Evolutionary conservation across 2,797 vertebrate genomes (phyloP), one percentile per base, ranked within the genome.

Genomic region (Scleropages formosus): DNA sequence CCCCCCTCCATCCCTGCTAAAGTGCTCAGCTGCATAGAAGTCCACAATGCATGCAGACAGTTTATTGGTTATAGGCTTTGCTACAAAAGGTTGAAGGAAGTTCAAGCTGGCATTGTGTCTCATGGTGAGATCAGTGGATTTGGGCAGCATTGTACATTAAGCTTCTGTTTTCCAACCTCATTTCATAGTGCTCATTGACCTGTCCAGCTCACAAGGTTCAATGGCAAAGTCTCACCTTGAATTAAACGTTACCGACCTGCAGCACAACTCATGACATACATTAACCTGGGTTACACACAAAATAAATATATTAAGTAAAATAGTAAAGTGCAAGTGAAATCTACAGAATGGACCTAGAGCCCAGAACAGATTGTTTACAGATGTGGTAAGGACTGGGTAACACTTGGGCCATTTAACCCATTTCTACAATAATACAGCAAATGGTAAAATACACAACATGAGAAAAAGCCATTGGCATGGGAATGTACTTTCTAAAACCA

Each of bases 401-500:
- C 22, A 31, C 11, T n/a, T 0, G 56, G 13, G 20, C 53, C 7
- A 47, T 10, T 60, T 20, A 31, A 51, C 24, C 31, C 39, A 22
- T 9, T 49, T 73, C 39, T 61, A 0, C 72, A 22, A 18, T 20
- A n/a, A 46, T 27, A 20, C 56, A 39, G 70, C 12, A n/a, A 62
- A 82, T 85, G 79, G 85, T 46, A 12, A 13, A 82, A 84, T 73
- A 83, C 78, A 80, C 78, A 82, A 77, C 76, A 64, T 68, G 84
- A 82, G 86, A 88, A 87, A 82, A 39, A 18, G 24, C 72, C 20
- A 22, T 1, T 20, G 71, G 74, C 77, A 77, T 75, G 71, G 73
- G 78, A 79, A 77, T 74, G n/a, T 77, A 70, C 62, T 73, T 65
- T 59, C 77, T 80, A 78, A 83, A 87, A 87, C 84, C 75, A 86